A percentile compares a stretch with the other conserved stretches of the same genome.
phyloP scores from a whole-genome alignment of 2,888 invertebrate genomes.

The Athalia cordata region DNA sequence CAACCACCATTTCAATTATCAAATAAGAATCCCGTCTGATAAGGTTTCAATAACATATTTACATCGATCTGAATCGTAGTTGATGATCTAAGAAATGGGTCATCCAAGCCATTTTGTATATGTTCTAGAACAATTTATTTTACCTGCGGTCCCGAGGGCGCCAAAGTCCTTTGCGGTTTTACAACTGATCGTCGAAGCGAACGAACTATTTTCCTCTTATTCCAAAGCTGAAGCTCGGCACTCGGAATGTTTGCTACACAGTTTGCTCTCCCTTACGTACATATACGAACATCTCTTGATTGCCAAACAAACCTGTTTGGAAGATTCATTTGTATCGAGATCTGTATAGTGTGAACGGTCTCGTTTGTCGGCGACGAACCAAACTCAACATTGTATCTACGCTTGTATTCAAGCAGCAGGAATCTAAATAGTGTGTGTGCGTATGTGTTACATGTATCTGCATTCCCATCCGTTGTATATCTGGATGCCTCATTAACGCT shows the following conservation, averaged over 20 bases:
- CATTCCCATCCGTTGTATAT: not conserved
- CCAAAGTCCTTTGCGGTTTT: too few species aligned
- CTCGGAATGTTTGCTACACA: not conserved
- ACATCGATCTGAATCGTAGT: not conserved
- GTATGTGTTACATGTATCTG: not conserved
- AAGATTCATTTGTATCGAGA: not conserved
- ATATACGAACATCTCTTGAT: constrained; percentile 5
- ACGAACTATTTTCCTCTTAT: too few species aligned
- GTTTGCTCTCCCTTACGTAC: constrained; percentile 3
- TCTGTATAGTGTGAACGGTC: not conserved
- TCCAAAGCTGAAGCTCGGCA: too few species aligned
- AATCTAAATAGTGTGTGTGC: not conserved
- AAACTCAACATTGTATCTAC: not conserved
- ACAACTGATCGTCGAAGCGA: too few species aligned
- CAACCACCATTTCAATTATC: too few species aligned
- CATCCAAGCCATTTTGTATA: too few species aligned
- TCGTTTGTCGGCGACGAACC: too few species aligned
- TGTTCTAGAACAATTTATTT: too few species aligned
- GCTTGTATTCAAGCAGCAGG: not conserved
- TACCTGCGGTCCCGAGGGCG: too few species aligned
- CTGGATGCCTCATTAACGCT: constrained; percentile 17
- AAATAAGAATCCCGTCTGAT: too few species aligned
- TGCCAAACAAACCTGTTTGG: not conserved
- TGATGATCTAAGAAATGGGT: not conserved
- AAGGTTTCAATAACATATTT: not conserved